These are phyloP conservation scores for Asarcornis scutulata DNA, from an alignment of 2,113 vertebrate genomes.

Conservation along the genomic window DNA sequence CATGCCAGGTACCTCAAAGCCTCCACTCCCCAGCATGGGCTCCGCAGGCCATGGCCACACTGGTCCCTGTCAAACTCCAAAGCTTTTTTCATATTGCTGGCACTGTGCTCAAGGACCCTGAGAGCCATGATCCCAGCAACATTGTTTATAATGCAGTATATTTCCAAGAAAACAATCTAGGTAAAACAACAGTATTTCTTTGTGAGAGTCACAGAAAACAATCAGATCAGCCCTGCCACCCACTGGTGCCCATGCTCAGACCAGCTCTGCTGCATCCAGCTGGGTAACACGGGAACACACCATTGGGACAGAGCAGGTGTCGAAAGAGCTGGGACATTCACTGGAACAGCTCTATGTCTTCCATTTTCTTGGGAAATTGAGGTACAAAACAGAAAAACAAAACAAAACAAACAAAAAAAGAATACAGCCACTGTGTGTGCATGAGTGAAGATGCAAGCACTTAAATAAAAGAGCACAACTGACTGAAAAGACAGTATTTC, in stretches of 20 bases:
- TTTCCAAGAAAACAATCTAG: not conserved
- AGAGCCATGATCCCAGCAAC: not conserved
- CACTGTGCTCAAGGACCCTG: not conserved
- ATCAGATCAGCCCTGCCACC: not conserved
- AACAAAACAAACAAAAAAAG: no score
- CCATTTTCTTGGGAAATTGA: not conserved
- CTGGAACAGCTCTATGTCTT: not conserved
- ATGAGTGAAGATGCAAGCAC: not conserved
- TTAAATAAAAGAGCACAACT: not conserved
- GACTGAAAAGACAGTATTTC: not conserved
- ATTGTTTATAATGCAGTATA: not conserved
- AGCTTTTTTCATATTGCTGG: not conserved
- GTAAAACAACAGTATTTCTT: not conserved
- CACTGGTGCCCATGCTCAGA: not conserved
- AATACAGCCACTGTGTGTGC: not conserved
- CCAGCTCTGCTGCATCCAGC: not conserved
- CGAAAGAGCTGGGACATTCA: not conserved
- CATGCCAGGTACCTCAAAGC: not conserved
- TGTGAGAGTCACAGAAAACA: not conserved
- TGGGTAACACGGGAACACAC: not conserved
- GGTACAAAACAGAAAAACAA: not conserved
- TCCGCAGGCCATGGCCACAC: not conserved
- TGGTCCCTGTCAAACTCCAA: not conserved
- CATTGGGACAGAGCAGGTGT: rapidly evolving
- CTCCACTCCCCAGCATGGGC: rapidly evolving